phyloP scores from a whole-genome alignment of 2,797 vertebrate species.

The Apogon hyalosoma region DNA sequence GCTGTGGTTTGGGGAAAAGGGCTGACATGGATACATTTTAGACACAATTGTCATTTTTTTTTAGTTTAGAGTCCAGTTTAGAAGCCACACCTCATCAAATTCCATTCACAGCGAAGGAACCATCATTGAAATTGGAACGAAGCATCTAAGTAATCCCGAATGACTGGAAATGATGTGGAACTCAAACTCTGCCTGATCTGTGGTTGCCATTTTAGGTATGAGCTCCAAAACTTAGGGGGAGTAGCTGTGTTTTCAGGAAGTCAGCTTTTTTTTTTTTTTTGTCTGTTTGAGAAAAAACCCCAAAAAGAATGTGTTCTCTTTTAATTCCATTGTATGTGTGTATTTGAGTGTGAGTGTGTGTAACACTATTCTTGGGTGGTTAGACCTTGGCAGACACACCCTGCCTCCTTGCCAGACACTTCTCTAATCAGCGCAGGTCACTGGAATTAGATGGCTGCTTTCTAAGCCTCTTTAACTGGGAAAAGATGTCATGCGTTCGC shows the following conservation, averaged over 20 bases:
- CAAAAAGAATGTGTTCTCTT: neutral
- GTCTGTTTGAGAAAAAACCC: conserved; percentile 6
- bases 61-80: too few species aligned
- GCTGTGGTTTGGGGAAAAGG: conserved; percentile 32
- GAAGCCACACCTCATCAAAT: conserved; percentile 12
- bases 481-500: conserved; percentile 71
- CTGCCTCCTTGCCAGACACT: conserved; percentile 64
- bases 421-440: conserved; percentile 72
- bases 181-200: conserved; percentile 17
- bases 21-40: conserved; percentile 17
- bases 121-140: conserved; percentile 63
- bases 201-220: conserved; percentile 34
- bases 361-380: conserved; percentile 60
- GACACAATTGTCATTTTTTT: conserved; percentile 14
- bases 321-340: conserved; percentile 6
- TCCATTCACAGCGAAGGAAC: conserved; percentile 20
- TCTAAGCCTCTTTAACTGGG: conserved; percentile 71
- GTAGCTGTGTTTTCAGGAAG: conserved; percentile 28
- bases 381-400: conserved; percentile 65
- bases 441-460: conserved; percentile 58
- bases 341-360: conserved; percentile 16
- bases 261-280: conserved; percentile 24
- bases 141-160: conserved; percentile 50
- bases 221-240: conserved; percentile 37
- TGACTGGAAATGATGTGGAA: conserved; percentile 62